These are phyloP conservation scores for Pterophyllum scalare DNA, from an alignment of 2,113 vertebrate species.

Conservation along the genomic window DNA sequence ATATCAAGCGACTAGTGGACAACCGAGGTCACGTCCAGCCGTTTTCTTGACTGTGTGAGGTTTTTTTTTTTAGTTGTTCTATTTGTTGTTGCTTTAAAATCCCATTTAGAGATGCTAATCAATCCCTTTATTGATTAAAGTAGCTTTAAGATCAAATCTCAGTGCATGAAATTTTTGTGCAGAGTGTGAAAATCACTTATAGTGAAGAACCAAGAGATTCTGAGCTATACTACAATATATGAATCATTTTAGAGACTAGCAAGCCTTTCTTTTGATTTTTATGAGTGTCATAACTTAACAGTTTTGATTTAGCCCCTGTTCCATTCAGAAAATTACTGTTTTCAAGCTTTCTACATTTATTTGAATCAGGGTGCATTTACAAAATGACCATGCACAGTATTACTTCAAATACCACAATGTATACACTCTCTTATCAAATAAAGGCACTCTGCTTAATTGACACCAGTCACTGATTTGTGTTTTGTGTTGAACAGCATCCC, in stretches of 20 bases:
- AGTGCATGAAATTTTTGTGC: background rate
- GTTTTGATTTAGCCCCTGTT: constrained; percentile 11
- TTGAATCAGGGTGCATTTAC: constrained; percentile 41
- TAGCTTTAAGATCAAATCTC: background rate
- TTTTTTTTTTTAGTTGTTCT: background rate
- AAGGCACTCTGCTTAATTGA: constrained; percentile 74
- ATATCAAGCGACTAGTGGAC: background rate
- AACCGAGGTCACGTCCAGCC: background rate
- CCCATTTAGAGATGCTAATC: background rate
- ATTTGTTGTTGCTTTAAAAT: background rate
- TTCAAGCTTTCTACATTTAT: constrained; percentile 26
- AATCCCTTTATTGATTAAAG: background rate
- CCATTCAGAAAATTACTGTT: constrained; percentile 25
- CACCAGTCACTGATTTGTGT: constrained; percentile 70
- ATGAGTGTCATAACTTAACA: background rate
- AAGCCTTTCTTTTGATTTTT: background rate
- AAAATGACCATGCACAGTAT: constrained; percentile 31
- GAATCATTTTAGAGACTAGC: background rate
- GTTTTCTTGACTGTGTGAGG: background rate
- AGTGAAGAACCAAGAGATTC: background rate
- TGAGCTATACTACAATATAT: background rate
- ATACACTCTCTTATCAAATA: constrained; percentile 38
- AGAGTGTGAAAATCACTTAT: background rate
- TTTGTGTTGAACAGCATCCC: constrained; percentile 51
- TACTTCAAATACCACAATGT: constrained; percentile 7